Evolutionary conservation across 2,113 vertebrate genomes (phyloP), one percentile per base, ranked within the genome.

Genomic region (Mirounga angustirostris): DNA sequence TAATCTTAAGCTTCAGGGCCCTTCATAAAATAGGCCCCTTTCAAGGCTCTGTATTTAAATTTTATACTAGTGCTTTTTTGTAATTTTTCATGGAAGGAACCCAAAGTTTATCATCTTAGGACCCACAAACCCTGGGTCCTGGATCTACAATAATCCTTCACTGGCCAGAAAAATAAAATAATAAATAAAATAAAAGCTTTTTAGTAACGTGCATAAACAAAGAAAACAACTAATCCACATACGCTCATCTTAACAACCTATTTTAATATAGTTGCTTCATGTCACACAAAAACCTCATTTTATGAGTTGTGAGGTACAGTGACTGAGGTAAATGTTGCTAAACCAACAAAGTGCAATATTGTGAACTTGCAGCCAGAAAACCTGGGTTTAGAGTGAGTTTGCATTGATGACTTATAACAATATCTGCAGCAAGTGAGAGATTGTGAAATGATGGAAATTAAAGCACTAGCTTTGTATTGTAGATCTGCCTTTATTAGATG

Each of bases 1-100:
- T 67, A 76, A 74, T 0, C 8, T 33, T 56, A 4, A 81, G 5
- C 7, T 74, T 80, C 79, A 61, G 26, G 2, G 4, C 0, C 21
- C 4, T 7, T 46, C 21, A 14, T 1, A 56, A 1, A 7, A n/a
- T 4, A 16, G 56, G 1, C 14, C 5, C 43, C 14, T 52, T 24
- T 28, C 2, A n/a, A 83, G 26, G 11, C 4, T 0, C 6, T 73
- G 1, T 12, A 19, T 16, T 92, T 58, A 24, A 58, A 76, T 28
- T 22, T 8, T 21, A 0, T 33, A 59, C 36, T 40, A 63, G 12
- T 63, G 30, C 4, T 74, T 30, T 76, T 50, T 33, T 36, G 18
- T 28, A 19, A 50, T 9, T 73, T 93, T 93, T 88, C 26, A 46
- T 13, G 63, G 26, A 71, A 82, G 16, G 8, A 7, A 36, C 24